Percentiles rank a stretch among this genome's conserved stretches.
Conservation (phyloP, 2,797 vertebrate species). For the Mormyrops boulengeri region DNA sequence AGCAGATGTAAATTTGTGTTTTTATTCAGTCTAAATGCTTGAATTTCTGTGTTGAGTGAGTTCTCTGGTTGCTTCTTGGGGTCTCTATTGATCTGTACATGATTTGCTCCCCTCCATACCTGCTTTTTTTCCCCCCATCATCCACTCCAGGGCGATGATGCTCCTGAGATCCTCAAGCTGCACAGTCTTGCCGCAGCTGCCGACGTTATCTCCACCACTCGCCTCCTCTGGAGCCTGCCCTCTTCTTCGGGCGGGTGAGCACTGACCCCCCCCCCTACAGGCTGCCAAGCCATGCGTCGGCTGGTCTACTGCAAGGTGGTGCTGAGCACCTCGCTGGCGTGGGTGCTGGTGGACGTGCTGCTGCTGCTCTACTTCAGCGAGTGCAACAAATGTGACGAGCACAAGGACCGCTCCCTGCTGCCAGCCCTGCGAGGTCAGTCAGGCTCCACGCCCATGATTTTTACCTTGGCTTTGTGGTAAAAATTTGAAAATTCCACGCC, state of each 20-base stretch:
- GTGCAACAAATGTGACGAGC: slow-evolving; percentile 87
- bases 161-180: slow-evolving; percentile 29
- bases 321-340: slow-evolving; percentile 88
- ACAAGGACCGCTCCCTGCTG: slow-evolving; percentile 83
- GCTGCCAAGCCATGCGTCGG: slow-evolving; percentile 72
- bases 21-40: neutral
- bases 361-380: slow-evolving; percentile 91
- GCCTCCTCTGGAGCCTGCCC: neutral
- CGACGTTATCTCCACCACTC: neutral
- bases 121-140: slow-evolving; percentile 12
- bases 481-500: neutral
- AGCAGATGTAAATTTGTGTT: neutral
- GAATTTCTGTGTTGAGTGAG: neutral
- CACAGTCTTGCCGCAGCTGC: neutral
- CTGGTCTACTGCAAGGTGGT: slow-evolving; percentile 93
- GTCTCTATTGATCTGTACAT: neutral
- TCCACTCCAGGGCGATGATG: neutral
- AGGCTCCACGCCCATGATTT: neutral
- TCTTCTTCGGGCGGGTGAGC: neutral
- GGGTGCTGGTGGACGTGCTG: slow-evolving; percentile 89
- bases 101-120: neutral
- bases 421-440: slow-evolving; percentile 82
- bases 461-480: neutral
- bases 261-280: neutral
- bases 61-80: neutral